Evolutionary conservation across 1,140 invertebrate species (phyloP), one percentile per base, ranked within the genome.

Genomic region (Tetragonula clypearis): DNA sequence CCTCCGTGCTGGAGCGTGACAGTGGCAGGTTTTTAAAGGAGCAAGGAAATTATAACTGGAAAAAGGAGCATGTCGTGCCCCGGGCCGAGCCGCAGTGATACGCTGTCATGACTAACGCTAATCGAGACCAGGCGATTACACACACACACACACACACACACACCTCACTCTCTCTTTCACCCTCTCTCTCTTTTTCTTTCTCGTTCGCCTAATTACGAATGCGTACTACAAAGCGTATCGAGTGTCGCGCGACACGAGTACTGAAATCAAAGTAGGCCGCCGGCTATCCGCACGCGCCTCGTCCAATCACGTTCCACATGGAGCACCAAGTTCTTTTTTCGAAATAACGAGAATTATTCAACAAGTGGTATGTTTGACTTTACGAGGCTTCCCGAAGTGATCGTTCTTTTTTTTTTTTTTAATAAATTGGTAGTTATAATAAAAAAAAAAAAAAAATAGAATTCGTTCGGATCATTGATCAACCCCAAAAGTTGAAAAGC

Each of bases 1-100:
- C 87, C 53, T 87, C 90, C 88, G 89, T 26, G 74, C 86, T 86
- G 68, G 90, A 94, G 92, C 92, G 92, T 94, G 93, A 93, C 92
- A 91, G 85, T 88, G 87, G 62, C 85, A 75, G 85, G 75, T 35
- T 49, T 85, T 90, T 91, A 90, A 91, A 91, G 84, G 84, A 88
- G 86, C 87, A 88, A 85, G 82, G 81, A 86, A 91, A 92, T 92
- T 91, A 90, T 84, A 89, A 83, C 84, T 73, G 84, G 80, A 84
- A 89, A 84, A 85, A 88, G 87, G 76, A 88, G 82, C 77, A 91
- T 90, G 82, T 90, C 90, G 90, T 91, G 90, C 86, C 72, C 72
- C 6, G 62, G 49, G 71, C 23, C 14, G 49, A 15, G 41, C 6
- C 14, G n/a, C 41, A 11, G 56, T 62, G 85, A 66, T 74, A 79